These are phyloP conservation scores for Brienomyrus longianalis DNA, from an alignment of 2,113 vertebrate species.

Conservation along the genomic window DNA sequence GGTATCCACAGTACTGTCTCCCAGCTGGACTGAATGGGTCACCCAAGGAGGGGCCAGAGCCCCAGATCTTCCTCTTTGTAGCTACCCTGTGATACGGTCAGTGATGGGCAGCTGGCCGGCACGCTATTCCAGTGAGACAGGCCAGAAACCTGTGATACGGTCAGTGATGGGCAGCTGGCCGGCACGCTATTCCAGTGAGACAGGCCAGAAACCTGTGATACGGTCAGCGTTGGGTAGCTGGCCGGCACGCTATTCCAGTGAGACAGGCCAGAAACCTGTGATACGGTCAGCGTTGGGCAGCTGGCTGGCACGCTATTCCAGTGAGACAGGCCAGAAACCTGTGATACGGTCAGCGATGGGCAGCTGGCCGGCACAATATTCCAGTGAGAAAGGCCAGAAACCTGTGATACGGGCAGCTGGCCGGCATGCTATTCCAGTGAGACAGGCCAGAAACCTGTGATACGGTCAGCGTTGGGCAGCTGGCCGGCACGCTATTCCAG, in stretches of 20 bases:
- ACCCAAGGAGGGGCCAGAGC: background rate
- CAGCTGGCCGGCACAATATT: background rate
- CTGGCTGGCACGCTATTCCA: background rate
- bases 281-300: background rate
- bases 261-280: background rate
- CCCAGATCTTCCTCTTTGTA: background rate
- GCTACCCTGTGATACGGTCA: background rate
- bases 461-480: background rate
- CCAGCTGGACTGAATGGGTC: background rate
- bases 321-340: background rate
- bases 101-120: background rate
- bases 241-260: background rate
- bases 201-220: background rate
- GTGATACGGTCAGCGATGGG: background rate
- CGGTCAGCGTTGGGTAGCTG: background rate
- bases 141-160: background rate
- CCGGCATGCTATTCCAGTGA: background rate
- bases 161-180: too few species aligned
- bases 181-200: too few species aligned
- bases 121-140: background rate
- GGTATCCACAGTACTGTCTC: background rate
- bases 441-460: background rate
- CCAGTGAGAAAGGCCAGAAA: background rate
- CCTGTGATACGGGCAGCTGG: background rate
- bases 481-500: background rate